A percentile compares a stretch with the other conserved stretches of the same genome.
phyloP scores from a whole-genome alignment of 2,113 vertebrate genomes.

The Serinus canaria region DNA sequence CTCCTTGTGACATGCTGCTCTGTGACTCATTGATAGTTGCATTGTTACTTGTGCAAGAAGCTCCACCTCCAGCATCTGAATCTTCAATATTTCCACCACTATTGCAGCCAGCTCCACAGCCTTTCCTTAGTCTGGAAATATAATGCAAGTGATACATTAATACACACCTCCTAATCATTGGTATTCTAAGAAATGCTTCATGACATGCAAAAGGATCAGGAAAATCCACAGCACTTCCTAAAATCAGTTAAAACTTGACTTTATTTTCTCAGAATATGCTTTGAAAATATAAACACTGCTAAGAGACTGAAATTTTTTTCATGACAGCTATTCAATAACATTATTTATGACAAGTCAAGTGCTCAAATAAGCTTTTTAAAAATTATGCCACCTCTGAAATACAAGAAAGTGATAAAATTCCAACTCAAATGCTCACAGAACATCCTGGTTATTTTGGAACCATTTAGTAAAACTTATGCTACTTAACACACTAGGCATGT shows the following conservation, averaged over 20 bases:
- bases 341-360: background rate
- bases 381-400: background rate
- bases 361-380: background rate
- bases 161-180: background rate
- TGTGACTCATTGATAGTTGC: conserved; percentile 84
- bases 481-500: background rate
- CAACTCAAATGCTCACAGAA: background rate
- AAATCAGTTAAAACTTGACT: background rate
- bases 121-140: conserved; percentile 87
- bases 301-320: background rate
- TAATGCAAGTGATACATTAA: background rate
- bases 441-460: background rate
- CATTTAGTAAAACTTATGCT: background rate
- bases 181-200: background rate
- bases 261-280: background rate
- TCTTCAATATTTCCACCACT: conserved; percentile 98
- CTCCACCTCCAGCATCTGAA: conserved; percentile 86
- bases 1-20: conserved; percentile 77
- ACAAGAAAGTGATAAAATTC: background rate
- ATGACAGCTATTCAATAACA: background rate
- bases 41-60: conserved; percentile 86
- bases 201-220: background rate
- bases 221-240: background rate
- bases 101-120: conserved; percentile 97
- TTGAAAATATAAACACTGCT: background rate